Percentiles rank a stretch among this genome's conserved stretches.
Conservation (phyloP, 2,888 invertebrate species). For the Parascotia fuliginaria region DNA sequence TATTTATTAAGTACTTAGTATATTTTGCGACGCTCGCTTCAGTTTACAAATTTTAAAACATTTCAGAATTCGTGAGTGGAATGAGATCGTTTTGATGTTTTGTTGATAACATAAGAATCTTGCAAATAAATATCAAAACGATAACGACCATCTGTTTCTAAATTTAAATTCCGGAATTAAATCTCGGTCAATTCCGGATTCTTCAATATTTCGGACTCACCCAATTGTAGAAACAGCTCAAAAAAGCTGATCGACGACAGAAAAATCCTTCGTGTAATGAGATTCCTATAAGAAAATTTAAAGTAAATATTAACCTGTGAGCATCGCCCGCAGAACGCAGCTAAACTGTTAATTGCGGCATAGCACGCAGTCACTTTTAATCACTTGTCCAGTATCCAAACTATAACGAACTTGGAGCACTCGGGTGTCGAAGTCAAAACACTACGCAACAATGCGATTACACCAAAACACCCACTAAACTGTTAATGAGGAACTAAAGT, state of each 20-base stretch:
- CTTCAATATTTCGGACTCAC: neutral
- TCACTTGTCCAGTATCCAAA: slow-evolving; percentile 83
- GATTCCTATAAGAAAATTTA: slow-evolving; percentile 64
- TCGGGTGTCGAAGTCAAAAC: slow-evolving; percentile 73
- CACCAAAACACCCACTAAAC: slow-evolving; percentile 80
- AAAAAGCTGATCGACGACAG: neutral
- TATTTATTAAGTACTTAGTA: neutral
- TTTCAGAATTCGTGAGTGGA: neutral
- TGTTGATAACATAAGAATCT: neutral
- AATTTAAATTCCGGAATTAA: neutral
- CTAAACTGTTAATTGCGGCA: slow-evolving; percentile 79
- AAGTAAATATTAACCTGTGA: slow-evolving; percentile 80
- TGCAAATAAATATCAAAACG: neutral
- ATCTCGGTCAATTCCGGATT: no score
- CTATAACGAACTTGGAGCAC: slow-evolving; percentile 69
- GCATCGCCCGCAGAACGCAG: slow-evolving; percentile 84
- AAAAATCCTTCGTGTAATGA: slow-evolving; percentile 28
- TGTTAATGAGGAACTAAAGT: slow-evolving; percentile 79
- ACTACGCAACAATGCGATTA: slow-evolving; percentile 69
- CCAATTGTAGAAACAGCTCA: neutral
- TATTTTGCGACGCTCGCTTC: neutral
- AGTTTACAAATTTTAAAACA: slow-evolving; percentile 5
- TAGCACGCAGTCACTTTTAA: slow-evolving; percentile 81
- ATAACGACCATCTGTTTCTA: neutral
- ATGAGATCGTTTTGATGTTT: neutral